Evolutionary conservation across 2,797 vertebrate genomes (phyloP), one percentile per base, ranked within the genome.

Genomic region (Enteromius afrohamiltoni): DNA sequence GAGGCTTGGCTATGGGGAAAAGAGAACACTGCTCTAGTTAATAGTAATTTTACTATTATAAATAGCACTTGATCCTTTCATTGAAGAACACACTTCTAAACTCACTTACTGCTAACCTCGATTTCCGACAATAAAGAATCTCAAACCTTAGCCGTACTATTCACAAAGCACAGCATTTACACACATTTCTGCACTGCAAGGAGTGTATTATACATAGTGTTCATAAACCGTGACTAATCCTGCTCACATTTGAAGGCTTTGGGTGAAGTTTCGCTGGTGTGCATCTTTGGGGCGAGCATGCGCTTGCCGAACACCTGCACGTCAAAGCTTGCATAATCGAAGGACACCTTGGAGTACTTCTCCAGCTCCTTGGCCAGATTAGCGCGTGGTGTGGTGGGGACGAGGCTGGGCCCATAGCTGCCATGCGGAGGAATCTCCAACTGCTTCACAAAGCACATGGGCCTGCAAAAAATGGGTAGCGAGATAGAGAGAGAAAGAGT

Each of bases 261-360:
- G 87, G 97, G 97, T 97, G 97, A 98, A 95, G 94, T 96, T 96
- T 98, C 97, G 94, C 95, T 97, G 96, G 96, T 96, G 95, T 95
- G 95, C 95, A 97, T 98, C 96, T 99, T 98, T 97, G 97, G 97
- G 93, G 96, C 97, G 94, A 99, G 97, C 95, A 96, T 95, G 92
- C 96, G 97, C 95, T 97, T 98, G 95, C 97, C 98, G 86, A 99
- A 99, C 95, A 99, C 97, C 95, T 98, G 97, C 91, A 97, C 97
- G 84, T 99, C 97, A 86, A 99, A 99, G 96, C 97, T 99, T 95
- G 97, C 97, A 95, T 99, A 98, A 96, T 99, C 98, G 86, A 99
- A 99, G 93, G 97, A 98, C 93, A 98, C 97, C 95, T 98, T 99
- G 94, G 98, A 99, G 95, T 98, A 98, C 88, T 99, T 99, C 94